These are phyloP conservation scores for Meliscaeva auricollis DNA, from an alignment of 2,888 invertebrate genomes.

Conservation along the genomic window DNA sequence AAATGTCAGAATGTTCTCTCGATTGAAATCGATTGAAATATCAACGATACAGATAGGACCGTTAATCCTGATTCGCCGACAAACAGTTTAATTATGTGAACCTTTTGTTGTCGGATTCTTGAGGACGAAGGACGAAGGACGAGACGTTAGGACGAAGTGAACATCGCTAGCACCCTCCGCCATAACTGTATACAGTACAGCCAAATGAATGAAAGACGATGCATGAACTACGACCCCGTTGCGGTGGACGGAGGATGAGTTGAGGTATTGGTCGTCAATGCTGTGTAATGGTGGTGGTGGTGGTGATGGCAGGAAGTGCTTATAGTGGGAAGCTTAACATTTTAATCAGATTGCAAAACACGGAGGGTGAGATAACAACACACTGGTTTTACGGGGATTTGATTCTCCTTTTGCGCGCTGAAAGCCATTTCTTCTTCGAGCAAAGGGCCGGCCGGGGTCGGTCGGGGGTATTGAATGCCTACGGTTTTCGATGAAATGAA, in stretches of 20 bases:
- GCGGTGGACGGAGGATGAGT: background rate
- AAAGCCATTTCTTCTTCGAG: slow-evolving; percentile 25
- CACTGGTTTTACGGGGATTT: slow-evolving; percentile 38
- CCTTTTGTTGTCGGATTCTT: slow-evolving; percentile 59
- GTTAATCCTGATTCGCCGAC: slow-evolving; percentile 70
- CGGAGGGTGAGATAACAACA: slow-evolving; percentile 46
- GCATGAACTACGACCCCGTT: slow-evolving; percentile 59
- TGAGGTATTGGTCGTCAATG: background rate
- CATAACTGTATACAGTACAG: background rate
- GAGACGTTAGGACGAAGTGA: slow-evolving; percentile 35
- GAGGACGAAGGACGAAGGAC: slow-evolving; percentile 11
- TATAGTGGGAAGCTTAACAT: slow-evolving; percentile 67
- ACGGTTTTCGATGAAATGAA: slow-evolving; percentile 27
- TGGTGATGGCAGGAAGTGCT: slow-evolving; percentile 31
- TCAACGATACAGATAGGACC: slow-evolving; percentile 70
- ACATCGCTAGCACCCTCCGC: slow-evolving; percentile 30
- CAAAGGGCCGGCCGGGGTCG: background rate
- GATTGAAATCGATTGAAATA: slow-evolving; percentile 75
- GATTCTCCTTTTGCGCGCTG: slow-evolving; percentile 16
- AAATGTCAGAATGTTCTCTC: slow-evolving; percentile 62
- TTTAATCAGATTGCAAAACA: slow-evolving; percentile 70
- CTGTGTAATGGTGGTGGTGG: slow-evolving; percentile 14
- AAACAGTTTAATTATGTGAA: slow-evolving; percentile 74
- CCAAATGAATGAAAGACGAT: slow-evolving; percentile 45
- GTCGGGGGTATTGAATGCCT: background rate